phyloP scores from a whole-genome alignment of 2,888 invertebrate species.

The Argyresthia albistria region DNA sequence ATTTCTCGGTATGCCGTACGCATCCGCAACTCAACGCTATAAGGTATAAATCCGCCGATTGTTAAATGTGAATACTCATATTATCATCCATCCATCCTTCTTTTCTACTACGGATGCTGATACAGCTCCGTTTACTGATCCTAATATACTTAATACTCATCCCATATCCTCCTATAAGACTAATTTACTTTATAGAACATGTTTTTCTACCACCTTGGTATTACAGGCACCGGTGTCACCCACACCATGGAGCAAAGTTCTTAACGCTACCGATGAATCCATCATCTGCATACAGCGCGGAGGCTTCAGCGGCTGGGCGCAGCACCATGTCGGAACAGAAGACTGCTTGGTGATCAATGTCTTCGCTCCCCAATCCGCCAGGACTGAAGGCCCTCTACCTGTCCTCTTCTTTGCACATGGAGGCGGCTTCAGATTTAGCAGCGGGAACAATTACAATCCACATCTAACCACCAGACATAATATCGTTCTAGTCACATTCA shows the following conservation, averaged over 20 bases:
- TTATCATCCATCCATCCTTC: no score
- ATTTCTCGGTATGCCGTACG: constrained; percentile 2
- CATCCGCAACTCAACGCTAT: neutral
- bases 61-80: neutral
- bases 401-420: constrained; percentile 1
- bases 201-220: neutral
- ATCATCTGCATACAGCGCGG: neutral
- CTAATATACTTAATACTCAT: neutral
- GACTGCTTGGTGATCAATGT: constrained; percentile 4
- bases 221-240: constrained; percentile 3
- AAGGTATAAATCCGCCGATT: neutral
- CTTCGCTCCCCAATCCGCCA: neutral
- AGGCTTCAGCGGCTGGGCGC: no score
- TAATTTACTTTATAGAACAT: neutral
- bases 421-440: constrained; percentile 2
- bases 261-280: neutral
- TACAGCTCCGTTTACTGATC: neutral
- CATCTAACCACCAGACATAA: neutral
- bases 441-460: constrained; percentile 1
- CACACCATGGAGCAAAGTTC: neutral
- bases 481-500: constrained; percentile 3
- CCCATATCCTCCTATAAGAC: neutral
- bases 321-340: neutral
- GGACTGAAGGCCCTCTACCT: neutral
- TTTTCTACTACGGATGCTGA: no score